phyloP scores from a whole-genome alignment of 1,140 invertebrate genomes.

The Frieseomelitta varia region DNA sequence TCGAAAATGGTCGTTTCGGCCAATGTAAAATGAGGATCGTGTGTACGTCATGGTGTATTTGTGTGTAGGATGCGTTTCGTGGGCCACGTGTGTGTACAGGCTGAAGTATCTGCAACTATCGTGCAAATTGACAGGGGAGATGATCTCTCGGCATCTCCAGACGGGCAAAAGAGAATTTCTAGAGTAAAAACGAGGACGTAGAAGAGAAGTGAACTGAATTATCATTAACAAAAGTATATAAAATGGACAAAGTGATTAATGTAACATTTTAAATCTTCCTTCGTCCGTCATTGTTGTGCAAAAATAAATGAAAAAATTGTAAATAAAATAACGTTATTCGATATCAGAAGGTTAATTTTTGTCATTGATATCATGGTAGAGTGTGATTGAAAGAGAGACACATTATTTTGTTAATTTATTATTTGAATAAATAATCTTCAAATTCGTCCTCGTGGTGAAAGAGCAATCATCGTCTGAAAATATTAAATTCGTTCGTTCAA shows the following conservation, averaged over 20 bases:
- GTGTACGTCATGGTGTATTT: neutral
- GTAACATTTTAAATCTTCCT: no score
- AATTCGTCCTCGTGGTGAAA: neutral
- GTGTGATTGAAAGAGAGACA: no score
- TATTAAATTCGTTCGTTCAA: neutral
- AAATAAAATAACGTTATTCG: neutral
- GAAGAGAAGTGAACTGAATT: no score
- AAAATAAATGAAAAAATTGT: neutral
- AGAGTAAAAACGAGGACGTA: no score
- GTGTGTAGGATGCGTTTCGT: neutral
- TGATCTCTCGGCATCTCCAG: neutral
- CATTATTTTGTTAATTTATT: neutral
- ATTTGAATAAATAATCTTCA: neutral
- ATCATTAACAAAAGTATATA: no score
- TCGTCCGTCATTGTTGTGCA: neutral
- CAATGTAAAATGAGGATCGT: slow-evolving; percentile 36
- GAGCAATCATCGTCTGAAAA: neutral
- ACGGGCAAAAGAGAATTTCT: no score
- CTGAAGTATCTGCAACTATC: neutral
- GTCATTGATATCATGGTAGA: no score
- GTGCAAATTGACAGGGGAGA: neutral
- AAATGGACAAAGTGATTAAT: no score
- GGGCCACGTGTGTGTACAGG: neutral
- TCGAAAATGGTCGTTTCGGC: slow-evolving; percentile 9
- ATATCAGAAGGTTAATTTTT: neutral